phyloP scores from a whole-genome alignment of 2,797 vertebrate species.

The Cyprinodon diabolis region DNA sequence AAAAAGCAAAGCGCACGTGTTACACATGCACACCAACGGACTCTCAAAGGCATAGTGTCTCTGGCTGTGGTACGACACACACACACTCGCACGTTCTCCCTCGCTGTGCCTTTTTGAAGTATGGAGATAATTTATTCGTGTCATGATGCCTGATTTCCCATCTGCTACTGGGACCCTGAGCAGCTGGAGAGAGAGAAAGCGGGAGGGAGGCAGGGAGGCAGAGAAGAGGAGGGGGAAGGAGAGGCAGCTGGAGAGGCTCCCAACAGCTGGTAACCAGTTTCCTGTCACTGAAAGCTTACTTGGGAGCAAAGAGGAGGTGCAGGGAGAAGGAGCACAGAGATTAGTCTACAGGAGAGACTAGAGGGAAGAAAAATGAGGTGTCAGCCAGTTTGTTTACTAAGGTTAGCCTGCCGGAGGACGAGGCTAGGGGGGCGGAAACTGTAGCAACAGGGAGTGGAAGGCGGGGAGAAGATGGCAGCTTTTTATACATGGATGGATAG shows the following conservation, averaged over 20 bases:
- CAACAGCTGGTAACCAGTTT: constrained; percentile 83
- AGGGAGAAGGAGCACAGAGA: constrained; percentile 42
- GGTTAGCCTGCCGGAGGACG: constrained; percentile 47
- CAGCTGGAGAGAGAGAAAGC: constrained; percentile 78
- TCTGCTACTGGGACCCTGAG: constrained; percentile 84
- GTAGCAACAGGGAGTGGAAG: constrained; percentile 50
- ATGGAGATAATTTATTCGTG: constrained; percentile 86
- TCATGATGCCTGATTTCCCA: constrained; percentile 84
- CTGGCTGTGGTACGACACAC: constrained; percentile 49
- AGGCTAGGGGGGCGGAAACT: constrained; percentile 21
- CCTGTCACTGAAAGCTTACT: constrained; percentile 77
- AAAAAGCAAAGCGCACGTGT: constrained; percentile 23
- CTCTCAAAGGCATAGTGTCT: constrained; percentile 60
- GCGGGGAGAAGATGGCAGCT: constrained; percentile 19
- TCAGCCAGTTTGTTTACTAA: constrained; percentile 64
- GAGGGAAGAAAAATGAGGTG: constrained; percentile 48
- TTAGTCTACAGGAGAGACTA: constrained; percentile 56
- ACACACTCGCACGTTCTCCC: constrained; percentile 45
- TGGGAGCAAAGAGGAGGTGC: constrained; percentile 54
- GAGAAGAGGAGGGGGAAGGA: constrained; percentile 61
- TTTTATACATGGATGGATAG: constrained; percentile 30
- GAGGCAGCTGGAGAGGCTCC: constrained; percentile 75
- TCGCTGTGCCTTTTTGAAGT: constrained; percentile 77
- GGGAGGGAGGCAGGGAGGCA: constrained; percentile 47
- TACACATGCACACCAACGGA: constrained; percentile 28